Conservation (phyloP, 2,113 vertebrate genomes). For the Chitala chitala region DNA sequence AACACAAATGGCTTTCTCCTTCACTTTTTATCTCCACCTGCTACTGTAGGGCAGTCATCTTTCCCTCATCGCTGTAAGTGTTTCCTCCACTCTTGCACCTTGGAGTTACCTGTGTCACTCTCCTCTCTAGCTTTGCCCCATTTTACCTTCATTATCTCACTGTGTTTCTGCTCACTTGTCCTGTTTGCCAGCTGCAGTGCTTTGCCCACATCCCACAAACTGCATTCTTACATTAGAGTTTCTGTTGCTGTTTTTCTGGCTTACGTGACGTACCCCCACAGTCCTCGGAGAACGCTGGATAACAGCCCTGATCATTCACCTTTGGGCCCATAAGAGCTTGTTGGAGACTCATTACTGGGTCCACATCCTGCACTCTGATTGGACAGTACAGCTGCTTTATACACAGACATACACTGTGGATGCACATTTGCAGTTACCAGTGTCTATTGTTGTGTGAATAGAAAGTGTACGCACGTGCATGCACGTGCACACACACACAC, state of each 20-base stretch:
- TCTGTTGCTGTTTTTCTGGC: neutral
- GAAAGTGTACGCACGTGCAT: neutral
- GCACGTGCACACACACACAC: conserved; percentile 6
- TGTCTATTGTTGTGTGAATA: neutral
- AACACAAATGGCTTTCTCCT: neutral
- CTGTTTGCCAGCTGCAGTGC: neutral
- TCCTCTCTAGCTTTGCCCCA: neutral
- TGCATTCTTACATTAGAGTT: neutral
- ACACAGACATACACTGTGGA: neutral
- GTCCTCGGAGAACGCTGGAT: neutral
- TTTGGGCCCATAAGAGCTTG: too few species aligned
- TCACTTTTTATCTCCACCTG: conserved; percentile 11
- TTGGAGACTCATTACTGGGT: neutral
- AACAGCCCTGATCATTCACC: neutral
- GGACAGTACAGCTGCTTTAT: neutral
- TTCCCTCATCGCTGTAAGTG: neutral
- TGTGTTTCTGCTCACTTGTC: neutral
- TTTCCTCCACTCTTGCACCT: neutral
- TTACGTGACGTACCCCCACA: neutral
- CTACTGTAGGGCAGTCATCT: conserved; percentile 23
- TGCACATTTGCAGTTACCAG: neutral
- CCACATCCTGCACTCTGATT: neutral
- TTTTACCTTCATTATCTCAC: too few species aligned
- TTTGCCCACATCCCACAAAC: neutral
- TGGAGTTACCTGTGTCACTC: neutral